phyloP scores from a whole-genome alignment of 2,888 invertebrate species.

The Gibbula magus region DNA sequence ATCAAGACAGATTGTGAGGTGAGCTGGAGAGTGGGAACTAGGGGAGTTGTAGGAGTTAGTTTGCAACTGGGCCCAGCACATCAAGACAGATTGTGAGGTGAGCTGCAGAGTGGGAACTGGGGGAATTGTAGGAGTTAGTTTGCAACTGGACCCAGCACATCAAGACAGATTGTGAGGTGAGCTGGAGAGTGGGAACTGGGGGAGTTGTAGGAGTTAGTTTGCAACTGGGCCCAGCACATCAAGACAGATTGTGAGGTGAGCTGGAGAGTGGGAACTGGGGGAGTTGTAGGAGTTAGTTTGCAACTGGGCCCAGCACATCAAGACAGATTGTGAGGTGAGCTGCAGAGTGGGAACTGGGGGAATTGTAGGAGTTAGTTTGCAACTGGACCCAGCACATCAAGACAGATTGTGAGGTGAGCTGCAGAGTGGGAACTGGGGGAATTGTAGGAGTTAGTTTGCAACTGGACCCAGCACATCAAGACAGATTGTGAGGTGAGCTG shows the following conservation, averaged over 20 bases:
- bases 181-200: neutral
- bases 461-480: constrained; percentile 87
- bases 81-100: constrained; percentile 83
- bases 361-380: neutral
- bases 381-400: constrained; percentile 87
- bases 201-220: neutral
- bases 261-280: neutral
- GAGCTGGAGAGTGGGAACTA: constrained; percentile 30
- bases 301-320: constrained; percentile 86
- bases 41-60: neutral
- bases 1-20: constrained; percentile 85
- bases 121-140: neutral
- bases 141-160: constrained; percentile 85
- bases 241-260: constrained; percentile 82
- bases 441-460: constrained; percentile 25
- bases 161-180: constrained; percentile 82
- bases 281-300: neutral
- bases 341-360: neutral
- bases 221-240: constrained; percentile 85
- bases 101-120: constrained; percentile 22
- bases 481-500: constrained; percentile 80
- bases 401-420: constrained; percentile 80
- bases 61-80: constrained; percentile 84
- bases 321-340: constrained; percentile 81
- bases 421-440: neutral